Conservation (phyloP, 1,140 invertebrate species). For the Anastrepha obliqua region DNA sequence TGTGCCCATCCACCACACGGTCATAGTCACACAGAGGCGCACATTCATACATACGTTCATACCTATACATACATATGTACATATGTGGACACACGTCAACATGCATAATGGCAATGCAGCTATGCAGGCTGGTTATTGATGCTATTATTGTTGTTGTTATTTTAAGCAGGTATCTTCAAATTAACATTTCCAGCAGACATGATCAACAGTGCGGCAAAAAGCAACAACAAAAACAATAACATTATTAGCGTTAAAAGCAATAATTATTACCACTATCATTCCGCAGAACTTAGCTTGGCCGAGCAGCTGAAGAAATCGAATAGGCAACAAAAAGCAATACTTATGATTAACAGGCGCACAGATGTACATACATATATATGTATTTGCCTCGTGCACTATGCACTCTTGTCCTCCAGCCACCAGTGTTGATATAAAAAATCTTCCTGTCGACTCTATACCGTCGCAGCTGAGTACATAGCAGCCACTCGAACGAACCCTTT, state of each 20-base stretch:
- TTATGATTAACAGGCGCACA: not conserved
- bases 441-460: not conserved
- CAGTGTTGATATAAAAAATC: constrained; percentile 31
- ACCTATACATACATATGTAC: not conserved
- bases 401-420: not conserved
- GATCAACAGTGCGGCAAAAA: not conserved
- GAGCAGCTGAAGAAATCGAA: not conserved
- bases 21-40: not conserved
- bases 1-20: not conserved
- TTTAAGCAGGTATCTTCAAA: constrained; percentile 17
- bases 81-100: not conserved
- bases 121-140: not conserved
- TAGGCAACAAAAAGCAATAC: not conserved
- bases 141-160: constrained; percentile 14
- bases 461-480: not conserved
- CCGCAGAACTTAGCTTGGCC: not conserved
- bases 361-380: not conserved
- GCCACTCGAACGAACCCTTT: no score
- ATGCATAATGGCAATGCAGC: no score
- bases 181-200: constrained; percentile 31
- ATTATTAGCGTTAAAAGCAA: constrained; percentile 33
- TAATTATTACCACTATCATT: constrained; percentile 43
- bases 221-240: constrained; percentile 25
- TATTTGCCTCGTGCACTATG: not conserved
- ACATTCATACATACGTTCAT: not conserved